Evolutionary conservation across 2,888 invertebrate genomes (phyloP).

Genomic region (Platynereis dumerilii): DNA sequence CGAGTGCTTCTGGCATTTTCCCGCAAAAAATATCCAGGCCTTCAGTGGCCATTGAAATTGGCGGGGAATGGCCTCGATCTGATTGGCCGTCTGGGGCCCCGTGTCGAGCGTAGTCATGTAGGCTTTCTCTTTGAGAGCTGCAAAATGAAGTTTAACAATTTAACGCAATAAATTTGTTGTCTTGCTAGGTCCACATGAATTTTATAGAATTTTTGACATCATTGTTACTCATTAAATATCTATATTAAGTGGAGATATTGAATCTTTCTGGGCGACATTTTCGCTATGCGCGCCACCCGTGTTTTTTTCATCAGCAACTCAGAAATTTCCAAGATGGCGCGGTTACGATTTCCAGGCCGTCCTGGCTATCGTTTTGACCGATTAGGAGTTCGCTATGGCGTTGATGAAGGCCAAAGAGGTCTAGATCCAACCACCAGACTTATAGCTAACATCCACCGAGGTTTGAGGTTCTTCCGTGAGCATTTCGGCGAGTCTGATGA

Average conservation of each 20-base stretch:
- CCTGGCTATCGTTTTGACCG: slow-evolving; percentile 60
- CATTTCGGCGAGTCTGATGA: slow-evolving; percentile 59
- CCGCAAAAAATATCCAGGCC: too few relatives aligned
- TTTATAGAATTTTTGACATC: too few relatives aligned
- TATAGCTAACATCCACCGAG: slow-evolving; percentile 54
- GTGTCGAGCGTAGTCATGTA: slow-evolving; percentile 16
- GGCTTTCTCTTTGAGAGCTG: not conserved
- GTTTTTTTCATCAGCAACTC: too few relatives aligned
- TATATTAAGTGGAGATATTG: too few relatives aligned
- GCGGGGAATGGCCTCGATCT: slow-evolving; percentile 23
- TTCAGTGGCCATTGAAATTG: slow-evolving; percentile 17
- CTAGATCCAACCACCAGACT: slow-evolving; percentile 51
- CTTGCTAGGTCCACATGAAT: too few relatives aligned
- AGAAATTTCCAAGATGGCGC: slow-evolving; percentile 56
- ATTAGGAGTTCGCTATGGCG: slow-evolving; percentile 36
- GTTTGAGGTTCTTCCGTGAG: slow-evolving; percentile 52
- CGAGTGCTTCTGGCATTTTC: too few relatives aligned
- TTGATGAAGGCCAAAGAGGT: slow-evolving; percentile 52
- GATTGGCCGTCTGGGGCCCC: slow-evolving; percentile 25
- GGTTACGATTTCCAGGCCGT: slow-evolving; percentile 61
- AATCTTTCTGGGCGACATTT: too few relatives aligned
- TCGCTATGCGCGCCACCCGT: too few relatives aligned
- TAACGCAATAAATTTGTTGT: too few relatives aligned
- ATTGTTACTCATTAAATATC: too few relatives aligned
- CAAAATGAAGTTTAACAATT: not conserved